Conservation (phyloP, 2,888 invertebrate genomes). For the Stenchaetothrips biformis region DNA sequence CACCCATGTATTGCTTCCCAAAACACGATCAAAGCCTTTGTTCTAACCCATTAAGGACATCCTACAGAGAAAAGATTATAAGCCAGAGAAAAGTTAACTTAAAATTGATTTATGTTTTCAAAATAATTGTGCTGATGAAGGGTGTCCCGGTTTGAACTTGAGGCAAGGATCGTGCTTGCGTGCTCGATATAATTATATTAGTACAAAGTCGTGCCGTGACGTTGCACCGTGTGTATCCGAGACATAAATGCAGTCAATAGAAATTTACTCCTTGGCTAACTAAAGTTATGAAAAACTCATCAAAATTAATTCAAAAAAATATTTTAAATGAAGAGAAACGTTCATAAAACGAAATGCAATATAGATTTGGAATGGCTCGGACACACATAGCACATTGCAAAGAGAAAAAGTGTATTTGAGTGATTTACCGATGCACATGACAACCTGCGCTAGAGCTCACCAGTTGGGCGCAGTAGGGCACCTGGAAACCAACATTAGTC, state of each 20-base stretch:
- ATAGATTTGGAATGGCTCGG: background rate
- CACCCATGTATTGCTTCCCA: too few species aligned
- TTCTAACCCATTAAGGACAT: too few species aligned
- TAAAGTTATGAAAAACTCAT: background rate
- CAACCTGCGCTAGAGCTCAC: constrained; percentile 93
- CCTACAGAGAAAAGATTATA: too few species aligned
- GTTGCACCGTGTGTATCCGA: background rate
- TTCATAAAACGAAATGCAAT: constrained; percentile 23
- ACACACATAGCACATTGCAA: constrained; percentile 27
- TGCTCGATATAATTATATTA: background rate
- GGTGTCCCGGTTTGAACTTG: too few species aligned
- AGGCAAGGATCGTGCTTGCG: background rate
- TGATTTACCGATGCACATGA: constrained; percentile 75
- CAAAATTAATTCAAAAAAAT: background rate
- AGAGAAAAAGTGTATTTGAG: constrained; percentile 50
- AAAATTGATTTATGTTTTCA: too few species aligned
- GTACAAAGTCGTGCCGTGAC: background rate
- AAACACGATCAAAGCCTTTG: too few species aligned
- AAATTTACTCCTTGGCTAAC: background rate
- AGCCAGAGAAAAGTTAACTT: background rate
- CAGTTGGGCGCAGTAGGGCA: constrained; percentile 90
- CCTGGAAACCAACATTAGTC: constrained; percentile 53
- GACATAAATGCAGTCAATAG: background rate
- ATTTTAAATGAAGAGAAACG: background rate
- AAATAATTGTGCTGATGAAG: too few species aligned